Evolutionary conservation across 1,140 invertebrate genomes (phyloP), one percentile per base, ranked within the genome.

Genomic region (Anthonomus grandis): DNA sequence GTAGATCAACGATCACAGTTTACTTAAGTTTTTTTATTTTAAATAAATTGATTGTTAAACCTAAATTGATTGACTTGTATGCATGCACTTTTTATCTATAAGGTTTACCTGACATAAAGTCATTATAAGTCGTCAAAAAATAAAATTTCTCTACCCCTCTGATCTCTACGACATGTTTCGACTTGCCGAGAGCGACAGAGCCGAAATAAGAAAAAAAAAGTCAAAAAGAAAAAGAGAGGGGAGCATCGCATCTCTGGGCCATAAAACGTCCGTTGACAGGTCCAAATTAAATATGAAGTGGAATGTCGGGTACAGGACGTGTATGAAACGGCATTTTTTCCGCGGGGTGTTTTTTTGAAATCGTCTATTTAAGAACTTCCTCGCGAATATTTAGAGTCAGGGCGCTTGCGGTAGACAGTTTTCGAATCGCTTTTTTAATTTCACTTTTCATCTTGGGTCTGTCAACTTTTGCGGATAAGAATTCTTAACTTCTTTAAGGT

Each of bases 211-310:
- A 59, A 63, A 66, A 57, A 59, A 54, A 56, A n/a, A n/a, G n/a
- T n/a, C n/a, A n/a, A n/a, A 60, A 13, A 19, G 47, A 37, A 21
- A 19, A 36, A 47, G 31, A 3, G 31, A 34, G 38, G 19, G 38
- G 19, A 41, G 13, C 13, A 34, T 17, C 53, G 59, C 57, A 59
- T 62, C 62, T 64, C 44, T 56, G 59, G 61, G 63, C 65, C 65
- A 65, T 67, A 67, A 67, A 67, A 67, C 65, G n/a, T 67, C 62
- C 22, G 57, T 56, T 67, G 65, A 67, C 65, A 65, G 65, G 52
- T 60, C 63, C 47, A 67, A 67, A 67, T 67, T 67, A 67, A 67
- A 67, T 67, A 67, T 67, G 65, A 67, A 67, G 65, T 67, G 62
- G 61, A 65, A 64, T 64, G 65, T 67, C 65, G 58, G 56, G 50